Conservation (phyloP, 2,797 vertebrate species). For the Helicolenus hilgendorfi region DNA sequence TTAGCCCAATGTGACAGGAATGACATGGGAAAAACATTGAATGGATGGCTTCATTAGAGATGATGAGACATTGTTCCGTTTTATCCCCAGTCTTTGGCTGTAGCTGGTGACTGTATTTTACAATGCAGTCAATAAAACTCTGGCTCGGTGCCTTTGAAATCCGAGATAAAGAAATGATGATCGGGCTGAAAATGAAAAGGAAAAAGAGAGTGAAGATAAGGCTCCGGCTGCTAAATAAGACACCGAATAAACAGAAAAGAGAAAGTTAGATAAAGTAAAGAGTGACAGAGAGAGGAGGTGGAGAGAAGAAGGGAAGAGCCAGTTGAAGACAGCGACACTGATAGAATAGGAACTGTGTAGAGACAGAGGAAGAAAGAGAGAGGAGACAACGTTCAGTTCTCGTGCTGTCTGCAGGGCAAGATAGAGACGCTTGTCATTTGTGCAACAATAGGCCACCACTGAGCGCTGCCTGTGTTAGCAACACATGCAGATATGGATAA, state of each 20-base stretch:
- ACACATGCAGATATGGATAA: conserved; percentile 14
- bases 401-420: conserved; percentile 37
- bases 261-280: not conserved
- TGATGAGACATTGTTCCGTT: not conserved
- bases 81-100: not conserved
- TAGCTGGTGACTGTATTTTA: not conserved
- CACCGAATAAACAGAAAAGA: not conserved
- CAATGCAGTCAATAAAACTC: not conserved
- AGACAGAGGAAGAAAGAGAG: not conserved
- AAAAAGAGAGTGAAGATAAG: not conserved
- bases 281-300: not conserved
- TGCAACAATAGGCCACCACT: conserved; percentile 26
- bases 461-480: conserved; percentile 19
- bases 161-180: not conserved
- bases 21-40: not conserved
- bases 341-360: not conserved
- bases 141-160: not conserved
- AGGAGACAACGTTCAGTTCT: not conserved
- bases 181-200: not conserved
- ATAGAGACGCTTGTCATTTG: conserved; percentile 58
- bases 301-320: not conserved
- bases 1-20: not conserved
- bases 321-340: not conserved
- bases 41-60: not conserved
- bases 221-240: not conserved